Conservation (phyloP, 2,888 invertebrate genomes). For the Cantharis rustica region DNA sequence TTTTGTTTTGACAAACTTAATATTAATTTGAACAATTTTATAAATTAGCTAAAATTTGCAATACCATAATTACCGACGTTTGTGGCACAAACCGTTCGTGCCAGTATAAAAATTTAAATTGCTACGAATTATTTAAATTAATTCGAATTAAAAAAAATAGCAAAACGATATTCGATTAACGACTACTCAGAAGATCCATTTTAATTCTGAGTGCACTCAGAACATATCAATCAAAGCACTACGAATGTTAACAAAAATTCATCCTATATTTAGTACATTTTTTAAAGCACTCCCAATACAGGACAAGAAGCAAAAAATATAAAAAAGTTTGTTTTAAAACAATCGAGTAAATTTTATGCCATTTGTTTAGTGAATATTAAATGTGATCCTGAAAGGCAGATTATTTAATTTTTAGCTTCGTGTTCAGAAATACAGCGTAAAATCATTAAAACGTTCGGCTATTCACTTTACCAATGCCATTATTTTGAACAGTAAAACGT, state of each 20-base stretch:
- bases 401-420: not conserved
- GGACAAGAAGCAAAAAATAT: not conserved
- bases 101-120: not conserved
- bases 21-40: not conserved
- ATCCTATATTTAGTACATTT: not conserved
- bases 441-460: not conserved
- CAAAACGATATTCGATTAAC: not conserved
- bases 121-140: not conserved
- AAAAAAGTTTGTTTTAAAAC: not conserved
- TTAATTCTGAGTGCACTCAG: not conserved
- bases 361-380: not conserved
- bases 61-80: not conserved
- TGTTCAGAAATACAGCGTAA: not conserved
- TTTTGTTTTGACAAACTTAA: not conserved
- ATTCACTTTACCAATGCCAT: not conserved
- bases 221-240: not conserved
- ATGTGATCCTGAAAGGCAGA: not conserved
- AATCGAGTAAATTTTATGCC: not conserved
- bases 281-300: not conserved
- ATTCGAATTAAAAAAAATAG: not conserved
- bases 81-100: not conserved
- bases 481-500: not conserved
- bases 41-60: not conserved
- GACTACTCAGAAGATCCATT: not conserved
- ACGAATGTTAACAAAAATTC: not conserved